These are phyloP conservation scores for Cyprinus carpio DNA, from an alignment of 2,113 vertebrate genomes.

Conservation along the genomic window DNA sequence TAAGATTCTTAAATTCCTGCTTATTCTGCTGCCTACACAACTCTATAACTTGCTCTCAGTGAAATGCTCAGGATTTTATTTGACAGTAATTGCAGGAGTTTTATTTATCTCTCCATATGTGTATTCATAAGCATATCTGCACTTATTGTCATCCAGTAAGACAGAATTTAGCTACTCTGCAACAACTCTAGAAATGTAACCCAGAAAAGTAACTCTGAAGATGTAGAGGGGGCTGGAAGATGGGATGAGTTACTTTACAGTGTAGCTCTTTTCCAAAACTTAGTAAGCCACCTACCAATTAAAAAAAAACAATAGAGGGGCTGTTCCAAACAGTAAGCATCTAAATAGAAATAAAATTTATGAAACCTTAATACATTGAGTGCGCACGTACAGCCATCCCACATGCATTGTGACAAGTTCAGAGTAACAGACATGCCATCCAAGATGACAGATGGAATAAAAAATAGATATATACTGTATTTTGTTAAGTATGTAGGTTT, in stretches of 20 bases:
- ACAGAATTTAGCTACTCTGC: background rate
- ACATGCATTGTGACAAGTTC: background rate
- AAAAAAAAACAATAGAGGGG: background rate
- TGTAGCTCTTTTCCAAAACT: background rate
- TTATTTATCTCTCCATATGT: background rate
- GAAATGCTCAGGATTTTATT: slow-evolving; percentile 13
- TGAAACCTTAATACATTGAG: background rate
- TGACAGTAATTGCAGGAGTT: slow-evolving; percentile 22
- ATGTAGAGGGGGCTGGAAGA: background rate
- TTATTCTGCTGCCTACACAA: background rate
- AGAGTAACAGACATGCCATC: background rate
- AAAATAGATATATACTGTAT: background rate
- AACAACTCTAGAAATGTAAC: background rate
- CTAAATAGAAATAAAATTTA: background rate
- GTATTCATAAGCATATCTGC: background rate
- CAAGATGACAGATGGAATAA: background rate
- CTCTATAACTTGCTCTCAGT: slow-evolving; percentile 10
- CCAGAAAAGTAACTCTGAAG: background rate
- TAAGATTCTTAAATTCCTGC: too few species aligned
- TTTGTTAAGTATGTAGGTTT: background rate
- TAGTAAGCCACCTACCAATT: background rate
- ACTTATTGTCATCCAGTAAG: slow-evolving; percentile 5
- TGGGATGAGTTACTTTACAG: background rate
- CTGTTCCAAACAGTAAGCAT: background rate
- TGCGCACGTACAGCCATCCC: background rate